Evolutionary conservation across 2,797 vertebrate genomes (phyloP), one percentile per base, ranked within the genome.

Genomic region (Oreonectes daqikongensis): DNA sequence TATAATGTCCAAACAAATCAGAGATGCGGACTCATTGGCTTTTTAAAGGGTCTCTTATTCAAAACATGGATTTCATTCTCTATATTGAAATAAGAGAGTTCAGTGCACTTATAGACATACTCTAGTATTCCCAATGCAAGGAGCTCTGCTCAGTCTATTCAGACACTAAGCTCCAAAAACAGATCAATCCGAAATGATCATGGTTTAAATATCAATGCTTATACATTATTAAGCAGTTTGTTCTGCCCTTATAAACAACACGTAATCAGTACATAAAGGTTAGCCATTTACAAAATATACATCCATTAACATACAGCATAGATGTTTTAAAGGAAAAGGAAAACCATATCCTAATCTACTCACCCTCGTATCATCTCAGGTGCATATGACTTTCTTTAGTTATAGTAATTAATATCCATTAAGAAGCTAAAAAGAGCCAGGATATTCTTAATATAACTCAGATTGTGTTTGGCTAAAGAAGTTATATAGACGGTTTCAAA

Each of bases 1-100:
- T 48, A 64, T 65, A 8, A 61, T 42, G 32, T 52, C 67, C 18
- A 38, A 65, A 61, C 44, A 61, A 81, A 78, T 78, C 20, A 59
- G 24, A 46, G 38, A 32, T 67, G 12, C 22, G n/a, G 53, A 28
- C 12, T 17, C 38, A 59, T 18, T 61, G 40, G 24, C 30, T 46
- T 81, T 68, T n/a, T 28, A 72, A 75, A 17, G 6, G 8, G 7
- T 59, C 17, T 20, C 40, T 3, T 26, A 74, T 30, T 3, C 7
- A 66, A 42, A 18, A 44, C 0, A 46, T 0, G 2, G 28, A 42
- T 30, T 66, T 9, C 14, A 11, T 26, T 24, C 12, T 26, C 35
- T 35, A 35, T 57, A 26, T 26, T 57, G 14, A 57, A 57, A 57
- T 57, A 57, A 57, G 24, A 57, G 12, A 17, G 53, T 15, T 57